Evolutionary conservation across 2,888 invertebrate genomes (phyloP).

Genomic region (Doris montereyensis): DNA sequence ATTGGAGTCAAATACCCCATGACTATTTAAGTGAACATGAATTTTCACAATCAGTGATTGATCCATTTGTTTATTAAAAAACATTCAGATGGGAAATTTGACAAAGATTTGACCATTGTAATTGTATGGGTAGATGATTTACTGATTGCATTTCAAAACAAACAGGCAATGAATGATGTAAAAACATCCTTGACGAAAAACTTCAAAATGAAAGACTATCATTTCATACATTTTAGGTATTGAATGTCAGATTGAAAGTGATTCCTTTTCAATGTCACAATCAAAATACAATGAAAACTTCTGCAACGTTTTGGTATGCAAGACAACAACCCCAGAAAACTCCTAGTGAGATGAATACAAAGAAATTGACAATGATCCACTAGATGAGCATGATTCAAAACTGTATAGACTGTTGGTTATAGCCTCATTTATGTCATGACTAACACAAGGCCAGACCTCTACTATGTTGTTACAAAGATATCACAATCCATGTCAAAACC

Average conservation of each 20-base stretch:
- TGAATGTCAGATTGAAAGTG: background rate
- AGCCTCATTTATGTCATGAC: conserved; percentile 4
- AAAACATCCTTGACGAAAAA: too few species aligned
- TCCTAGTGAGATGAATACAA: too few species aligned
- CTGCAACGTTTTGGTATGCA: too few species aligned
- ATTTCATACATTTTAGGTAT: background rate
- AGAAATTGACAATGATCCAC: background rate
- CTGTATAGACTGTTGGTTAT: background rate
- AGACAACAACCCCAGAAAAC: too few species aligned
- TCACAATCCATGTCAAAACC: background rate
- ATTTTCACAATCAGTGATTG: background rate
- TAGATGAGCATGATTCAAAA: background rate
- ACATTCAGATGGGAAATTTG: background rate
- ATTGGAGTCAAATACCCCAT: conserved; percentile 43
- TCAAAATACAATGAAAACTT: conserved; percentile 15
- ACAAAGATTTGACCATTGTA: background rate
- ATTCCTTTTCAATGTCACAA: conserved; percentile 31
- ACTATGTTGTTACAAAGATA: background rate
- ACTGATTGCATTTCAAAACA: background rate
- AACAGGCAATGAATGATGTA: background rate
- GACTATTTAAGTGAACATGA: conserved; percentile 25
- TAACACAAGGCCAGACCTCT: background rate
- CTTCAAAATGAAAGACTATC: background rate
- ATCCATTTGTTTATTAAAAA: background rate
- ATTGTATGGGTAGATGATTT: conserved; percentile 15